Conservation (phyloP, 2,888 invertebrate species). For the Protonemura montana region DNA sequence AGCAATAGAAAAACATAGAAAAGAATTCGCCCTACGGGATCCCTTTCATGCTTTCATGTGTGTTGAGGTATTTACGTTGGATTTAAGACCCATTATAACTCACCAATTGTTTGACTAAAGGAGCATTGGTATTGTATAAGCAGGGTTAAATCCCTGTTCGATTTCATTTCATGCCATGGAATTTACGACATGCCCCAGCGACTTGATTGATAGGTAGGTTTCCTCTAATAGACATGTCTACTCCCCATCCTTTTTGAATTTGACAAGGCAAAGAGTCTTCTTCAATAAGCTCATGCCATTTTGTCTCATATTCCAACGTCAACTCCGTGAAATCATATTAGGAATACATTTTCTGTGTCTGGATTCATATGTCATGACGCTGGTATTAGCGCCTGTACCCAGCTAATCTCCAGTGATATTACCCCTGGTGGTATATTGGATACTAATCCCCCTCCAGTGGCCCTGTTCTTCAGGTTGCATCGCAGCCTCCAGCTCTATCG, state of each 20-base stretch:
- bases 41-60: not conserved
- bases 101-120: not conserved
- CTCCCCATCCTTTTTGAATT: not conserved
- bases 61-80: not conserved
- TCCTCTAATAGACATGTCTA: slow-evolving; percentile 12
- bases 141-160: not conserved
- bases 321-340: not conserved
- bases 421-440: not conserved
- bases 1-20: not conserved
- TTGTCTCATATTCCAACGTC: not conserved
- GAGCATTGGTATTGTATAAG: slow-evolving; percentile 4
- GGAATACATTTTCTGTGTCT: not conserved
- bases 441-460: not conserved
- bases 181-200: not conserved
- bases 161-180: not conserved
- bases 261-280: not conserved
- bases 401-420: not conserved
- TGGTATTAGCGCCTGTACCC: not conserved
- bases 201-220: not conserved
- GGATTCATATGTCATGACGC: not conserved
- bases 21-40: not conserved
- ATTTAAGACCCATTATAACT: not conserved
- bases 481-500: not conserved
- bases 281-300: not conserved
- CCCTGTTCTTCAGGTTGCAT: not conserved